Evolutionary conservation across 2,888 invertebrate genomes (phyloP), one percentile per base, ranked within the genome.

Genomic region (Hydrotaea cyrtoneurina): DNA sequence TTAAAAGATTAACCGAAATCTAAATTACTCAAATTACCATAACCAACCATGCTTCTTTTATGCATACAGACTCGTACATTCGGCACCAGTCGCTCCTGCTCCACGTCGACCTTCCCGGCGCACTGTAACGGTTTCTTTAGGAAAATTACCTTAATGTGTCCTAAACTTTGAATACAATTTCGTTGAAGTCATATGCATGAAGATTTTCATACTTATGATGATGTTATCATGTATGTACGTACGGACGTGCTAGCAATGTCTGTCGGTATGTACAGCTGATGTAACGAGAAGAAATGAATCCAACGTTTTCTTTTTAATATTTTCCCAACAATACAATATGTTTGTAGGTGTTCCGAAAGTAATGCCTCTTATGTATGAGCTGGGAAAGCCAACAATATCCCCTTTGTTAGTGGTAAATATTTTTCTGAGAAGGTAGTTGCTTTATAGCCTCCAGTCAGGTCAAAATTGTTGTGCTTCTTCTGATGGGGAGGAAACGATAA

Each of bases 371-470:
- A 13, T 10, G 31, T 31, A 31, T 31, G 39, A 1, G 23, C 53
- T 1, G 43, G 74, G 31, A 73, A 53, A 69, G 19, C 17, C 39
- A 73, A 73, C 73, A 39, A 73, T 59, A 23, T n/a, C 5, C 1
- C 26, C 15, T 50, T 17, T 53, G 26, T 71, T 69, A 21, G 19
- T 69, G 15, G 36, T 36, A 55, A 39, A 66, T 66, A 66, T 46
- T 66, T 50, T 72, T 5, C 66, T 26, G 66, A 11, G 66, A 13
- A 43, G 19, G 26, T 55, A 53, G 55, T 31, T 72, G 53, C 43
- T 43, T 39, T 66, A 77, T 80, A 46, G 80, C 83, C 76, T 80
- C 39, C 21, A 77, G 83, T 59, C 73, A 83, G 83, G 83, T 83
- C 80, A 80, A 83, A 77, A 73, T 73, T 80, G 59, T 62, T 72